Conservation (phyloP, 1,140 invertebrate genomes). For the Ptiloglossa arizonensis region DNA sequence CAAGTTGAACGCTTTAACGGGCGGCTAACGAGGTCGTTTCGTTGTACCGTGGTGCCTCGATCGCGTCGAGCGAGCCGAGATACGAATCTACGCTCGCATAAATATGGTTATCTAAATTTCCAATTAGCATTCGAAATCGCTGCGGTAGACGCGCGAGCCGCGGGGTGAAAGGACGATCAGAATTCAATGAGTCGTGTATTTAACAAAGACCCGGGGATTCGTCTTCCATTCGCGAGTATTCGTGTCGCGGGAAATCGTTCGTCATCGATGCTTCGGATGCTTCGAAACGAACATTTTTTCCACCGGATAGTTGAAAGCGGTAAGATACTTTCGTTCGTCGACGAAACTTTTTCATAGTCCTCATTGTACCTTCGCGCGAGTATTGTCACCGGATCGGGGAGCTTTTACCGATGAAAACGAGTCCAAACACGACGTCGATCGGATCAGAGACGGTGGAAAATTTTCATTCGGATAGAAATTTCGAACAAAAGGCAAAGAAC, state of each 20-base stretch:
- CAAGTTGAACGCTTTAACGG: not conserved
- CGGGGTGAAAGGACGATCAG: slow-evolving; percentile 6
- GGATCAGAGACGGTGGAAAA: no score
- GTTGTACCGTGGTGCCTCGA: not conserved
- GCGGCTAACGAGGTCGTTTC: slow-evolving; percentile 46
- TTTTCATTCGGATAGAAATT: no score
- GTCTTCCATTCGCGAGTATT: not conserved
- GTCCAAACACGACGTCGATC: no score
- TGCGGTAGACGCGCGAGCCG: slow-evolving; percentile 1
- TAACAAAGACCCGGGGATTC: not conserved
- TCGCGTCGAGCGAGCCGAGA: slow-evolving; percentile 15
- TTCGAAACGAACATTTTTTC: no score
- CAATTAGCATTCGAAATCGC: slow-evolving; percentile 65
- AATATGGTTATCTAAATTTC: slow-evolving; percentile 71
- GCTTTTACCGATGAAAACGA: no score
- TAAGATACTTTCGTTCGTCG: no score
- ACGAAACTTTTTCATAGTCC: no score
- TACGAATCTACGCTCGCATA: slow-evolving; percentile 47
- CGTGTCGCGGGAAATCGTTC: not conserved
- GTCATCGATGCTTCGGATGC: no score
- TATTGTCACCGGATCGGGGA: no score
- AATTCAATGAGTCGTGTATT: slow-evolving; percentile 51
- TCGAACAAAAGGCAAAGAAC: no score
- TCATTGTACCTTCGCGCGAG: no score
- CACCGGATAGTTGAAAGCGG: no score